Evolutionary conservation across 2,113 vertebrate genomes (phyloP).

Genomic region (Struthio camelus): DNA sequence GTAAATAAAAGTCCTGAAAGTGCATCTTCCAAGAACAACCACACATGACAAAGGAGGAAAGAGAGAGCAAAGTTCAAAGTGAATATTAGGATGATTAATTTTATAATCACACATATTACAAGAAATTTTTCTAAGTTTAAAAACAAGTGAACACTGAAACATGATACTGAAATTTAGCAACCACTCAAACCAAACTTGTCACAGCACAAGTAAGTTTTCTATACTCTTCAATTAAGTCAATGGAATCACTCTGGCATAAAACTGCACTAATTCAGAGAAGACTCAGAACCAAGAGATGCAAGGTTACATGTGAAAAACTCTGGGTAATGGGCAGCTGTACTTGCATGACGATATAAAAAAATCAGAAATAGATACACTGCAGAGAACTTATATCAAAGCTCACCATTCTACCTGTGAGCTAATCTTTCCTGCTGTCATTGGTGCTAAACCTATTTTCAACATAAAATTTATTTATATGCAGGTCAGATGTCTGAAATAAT

Average conservation of each 20-base stretch:
- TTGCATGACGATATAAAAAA: not conserved
- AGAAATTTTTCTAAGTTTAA: not conserved
- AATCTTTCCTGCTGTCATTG: not conserved
- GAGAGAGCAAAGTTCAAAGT: not conserved
- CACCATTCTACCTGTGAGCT: not conserved
- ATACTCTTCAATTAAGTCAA: not conserved
- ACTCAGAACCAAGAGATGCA: not conserved
- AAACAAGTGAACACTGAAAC: not conserved
- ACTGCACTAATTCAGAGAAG: not conserved
- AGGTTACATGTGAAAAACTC: constrained; percentile 12
- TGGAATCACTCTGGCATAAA: not conserved
- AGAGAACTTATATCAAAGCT: not conserved
- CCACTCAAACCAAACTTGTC: not conserved
- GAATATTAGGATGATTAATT: not conserved
- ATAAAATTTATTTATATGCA: not conserved
- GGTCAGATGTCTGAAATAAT: not conserved
- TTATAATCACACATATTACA: not conserved
- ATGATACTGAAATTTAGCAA: not conserved
- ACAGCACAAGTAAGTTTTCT: not conserved
- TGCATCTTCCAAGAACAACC: not conserved
- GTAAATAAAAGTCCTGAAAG: not conserved
- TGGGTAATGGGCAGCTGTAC: not conserved
- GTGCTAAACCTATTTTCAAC: not conserved
- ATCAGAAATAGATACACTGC: not conserved
- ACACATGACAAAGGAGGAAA: not conserved